A percentile compares a stretch with the other conserved stretches of the same genome.
Conservation (phyloP, 2,113 vertebrate species). For the Orthonyx spaldingii region DNA sequence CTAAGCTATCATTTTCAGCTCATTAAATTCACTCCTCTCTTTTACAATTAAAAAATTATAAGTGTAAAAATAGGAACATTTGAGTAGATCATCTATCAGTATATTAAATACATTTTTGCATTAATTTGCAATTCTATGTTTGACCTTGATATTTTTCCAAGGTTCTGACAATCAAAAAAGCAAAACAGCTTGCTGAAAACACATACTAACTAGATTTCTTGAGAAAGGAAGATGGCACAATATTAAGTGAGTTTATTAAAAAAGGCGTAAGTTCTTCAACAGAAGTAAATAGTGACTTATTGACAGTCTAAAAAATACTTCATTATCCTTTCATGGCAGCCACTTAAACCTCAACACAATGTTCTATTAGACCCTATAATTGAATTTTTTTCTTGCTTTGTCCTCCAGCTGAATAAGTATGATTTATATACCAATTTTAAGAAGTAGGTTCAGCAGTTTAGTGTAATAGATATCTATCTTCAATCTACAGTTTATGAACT, state of each 20-base stretch:
- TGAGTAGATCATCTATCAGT: conserved; percentile 1
- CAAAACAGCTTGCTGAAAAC: conserved; percentile 18
- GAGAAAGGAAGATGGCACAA: neutral
- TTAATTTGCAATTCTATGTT: conserved; percentile 52
- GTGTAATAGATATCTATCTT: neutral
- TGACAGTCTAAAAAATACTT: neutral
- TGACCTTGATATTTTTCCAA: conserved; percentile 49
- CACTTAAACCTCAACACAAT: conserved; percentile 2
- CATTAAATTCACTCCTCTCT: neutral
- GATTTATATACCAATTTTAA: neutral
- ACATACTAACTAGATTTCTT: neutral
- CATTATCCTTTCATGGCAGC: neutral
- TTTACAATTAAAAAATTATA: conserved; percentile 37
- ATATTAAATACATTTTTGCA: conserved; percentile 30
- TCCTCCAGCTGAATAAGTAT: neutral
- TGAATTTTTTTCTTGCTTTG: neutral
- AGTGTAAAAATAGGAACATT: conserved; percentile 33
- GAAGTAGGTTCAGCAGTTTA: neutral
- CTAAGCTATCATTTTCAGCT: neutral
- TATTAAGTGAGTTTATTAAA: neutral
- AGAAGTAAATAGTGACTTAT: neutral
- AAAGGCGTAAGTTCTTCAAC: neutral
- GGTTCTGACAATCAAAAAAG: conserved; percentile 43
- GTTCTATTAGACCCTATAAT: neutral
- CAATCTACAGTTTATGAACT: neutral